Evolutionary conservation across 2,888 invertebrate species (phyloP), one percentile per base, ranked within the genome.

Genomic region (Cheilosia impressa): DNA sequence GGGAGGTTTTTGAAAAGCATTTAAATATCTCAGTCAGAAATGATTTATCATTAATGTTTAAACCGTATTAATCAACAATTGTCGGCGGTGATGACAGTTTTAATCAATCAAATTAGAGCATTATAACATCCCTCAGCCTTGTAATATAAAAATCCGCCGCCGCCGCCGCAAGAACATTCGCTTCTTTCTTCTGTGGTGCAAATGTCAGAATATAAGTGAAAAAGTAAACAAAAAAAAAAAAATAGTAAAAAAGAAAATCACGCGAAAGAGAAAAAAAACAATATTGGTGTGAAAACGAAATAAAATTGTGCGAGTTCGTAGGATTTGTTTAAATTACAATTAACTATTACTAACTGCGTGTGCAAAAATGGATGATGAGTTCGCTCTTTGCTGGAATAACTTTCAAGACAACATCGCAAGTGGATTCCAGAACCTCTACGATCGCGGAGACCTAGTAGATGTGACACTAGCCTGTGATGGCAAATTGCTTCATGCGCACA

Each of bases 391-490:
- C 88, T 92, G 92, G 92, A 92, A 92, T 88, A 92, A 92, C 87
- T 92, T 92, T 90, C 92, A 92, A 88, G 92, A 92, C 87, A 92
- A 92, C 80, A 92, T 92, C 68, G 92, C 92, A 47, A 91, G 91
- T 76, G 92, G 92, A 22, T 92, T 92, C 85, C 92, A 92, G 87
- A 92, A 91, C 88, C 88, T 93, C 13, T 92, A 92, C 79, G 92
- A 93, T 87, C 91, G 92, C 17, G 93, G 93, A 43, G 92, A 93
- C 87, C 89, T 93, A 79, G 93, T 93, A 13, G 93, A 93, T 89
- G 93, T 93, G 17, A 93, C 93, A 31, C 89, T 93, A 53, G 93
- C 93, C 45, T 93, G 93, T 87, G 93, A 93, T 89, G 93, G 93
- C 27, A 92, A 93, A 87, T 89, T 93, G 52, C 89, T 93, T 69